Percentiles rank a stretch among this genome's conserved stretches.
Conservation (phyloP, 2,888 invertebrate genomes). For the Melanargia galathea region DNA sequence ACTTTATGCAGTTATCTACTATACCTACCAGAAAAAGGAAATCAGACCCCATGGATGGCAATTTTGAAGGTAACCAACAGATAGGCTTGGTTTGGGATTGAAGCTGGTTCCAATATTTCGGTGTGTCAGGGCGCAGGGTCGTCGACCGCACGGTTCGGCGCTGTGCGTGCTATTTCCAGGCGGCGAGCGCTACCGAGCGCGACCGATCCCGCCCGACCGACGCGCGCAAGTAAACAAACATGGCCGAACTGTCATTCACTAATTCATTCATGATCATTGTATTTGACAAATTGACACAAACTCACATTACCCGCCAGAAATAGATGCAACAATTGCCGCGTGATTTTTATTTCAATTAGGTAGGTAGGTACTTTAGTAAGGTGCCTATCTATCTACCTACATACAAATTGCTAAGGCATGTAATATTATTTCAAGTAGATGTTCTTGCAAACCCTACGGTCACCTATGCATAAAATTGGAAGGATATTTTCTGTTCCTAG, state of each 20-base stretch:
- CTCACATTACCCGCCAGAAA: slow-evolving; percentile 45
- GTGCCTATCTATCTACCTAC: background rate
- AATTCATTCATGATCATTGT: slow-evolving; percentile 79
- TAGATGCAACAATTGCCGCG: slow-evolving; percentile 41
- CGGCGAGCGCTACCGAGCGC: slow-evolving; percentile 55
- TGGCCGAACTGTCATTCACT: slow-evolving; percentile 80
- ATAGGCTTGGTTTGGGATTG: slow-evolving; percentile 58
- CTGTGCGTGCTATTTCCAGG: slow-evolving; percentile 80
- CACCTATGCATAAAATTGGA: background rate
- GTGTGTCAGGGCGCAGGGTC: slow-evolving; percentile 75
- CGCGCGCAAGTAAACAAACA: slow-evolving; percentile 81
- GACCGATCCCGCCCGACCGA: slow-evolving; percentile 65
- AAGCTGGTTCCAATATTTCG: slow-evolving; percentile 67
- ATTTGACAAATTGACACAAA: slow-evolving; percentile 68
- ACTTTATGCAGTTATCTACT: too few species aligned
- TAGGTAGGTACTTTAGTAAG: background rate
- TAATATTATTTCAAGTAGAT: background rate
- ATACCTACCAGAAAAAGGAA: too few species aligned
- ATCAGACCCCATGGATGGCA: too few species aligned
- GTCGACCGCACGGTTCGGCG: slow-evolving; percentile 74
- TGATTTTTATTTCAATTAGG: background rate
- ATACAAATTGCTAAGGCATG: background rate
- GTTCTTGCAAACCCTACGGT: background rate
- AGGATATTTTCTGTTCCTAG: too few species aligned
- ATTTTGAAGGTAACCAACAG: slow-evolving; percentile 13